Conservation (phyloP, 2,888 invertebrate species). For the Fragum whitleyi region DNA sequence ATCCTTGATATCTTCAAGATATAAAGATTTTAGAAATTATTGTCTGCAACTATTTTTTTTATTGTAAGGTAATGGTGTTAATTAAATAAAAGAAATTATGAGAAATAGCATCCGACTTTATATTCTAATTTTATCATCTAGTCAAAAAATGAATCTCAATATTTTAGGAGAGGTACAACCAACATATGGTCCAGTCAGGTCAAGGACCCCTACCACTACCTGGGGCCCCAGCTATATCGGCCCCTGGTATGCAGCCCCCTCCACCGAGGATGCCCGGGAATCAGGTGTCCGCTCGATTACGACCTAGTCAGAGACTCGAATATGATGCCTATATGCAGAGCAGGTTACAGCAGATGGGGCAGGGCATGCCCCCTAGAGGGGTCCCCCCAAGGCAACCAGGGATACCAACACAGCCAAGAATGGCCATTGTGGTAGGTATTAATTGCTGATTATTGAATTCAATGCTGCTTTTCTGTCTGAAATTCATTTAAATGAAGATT, state of each 20-base stretch:
- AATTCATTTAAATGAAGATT: too few relatives aligned
- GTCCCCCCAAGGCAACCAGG: conserved; percentile 58
- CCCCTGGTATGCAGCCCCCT: conserved; percentile 46
- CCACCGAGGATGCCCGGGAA: conserved; percentile 62
- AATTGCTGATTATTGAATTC: too few relatives aligned
- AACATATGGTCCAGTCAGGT: conserved; percentile 61
- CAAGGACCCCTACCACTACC: conserved; percentile 32
- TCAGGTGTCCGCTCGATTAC: conserved; percentile 61
- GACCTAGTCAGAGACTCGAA: conserved; percentile 78
- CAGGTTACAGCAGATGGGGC: conserved; percentile 75
- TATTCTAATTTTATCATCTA: too few relatives aligned
- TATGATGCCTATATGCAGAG: conserved; percentile 84
- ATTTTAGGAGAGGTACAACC: conserved; percentile 73
- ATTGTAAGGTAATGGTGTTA: too few relatives aligned
- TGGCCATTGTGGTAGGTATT: conserved; percentile 70
- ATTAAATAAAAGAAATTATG: too few relatives aligned
- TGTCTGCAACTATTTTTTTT: too few relatives aligned
- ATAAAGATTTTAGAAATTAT: too few relatives aligned
- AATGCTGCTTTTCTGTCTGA: neutral
- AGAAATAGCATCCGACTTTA: too few relatives aligned
- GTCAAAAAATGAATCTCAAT: too few relatives aligned
- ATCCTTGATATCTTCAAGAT: too few relatives aligned
- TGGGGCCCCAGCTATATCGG: conserved; percentile 12
- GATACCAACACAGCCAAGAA: conserved; percentile 82
- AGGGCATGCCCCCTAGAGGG: conserved; percentile 52